These are phyloP conservation scores for Bilobella aurantiaca DNA, from an alignment of 1,140 invertebrate species.

Conservation along the genomic window DNA sequence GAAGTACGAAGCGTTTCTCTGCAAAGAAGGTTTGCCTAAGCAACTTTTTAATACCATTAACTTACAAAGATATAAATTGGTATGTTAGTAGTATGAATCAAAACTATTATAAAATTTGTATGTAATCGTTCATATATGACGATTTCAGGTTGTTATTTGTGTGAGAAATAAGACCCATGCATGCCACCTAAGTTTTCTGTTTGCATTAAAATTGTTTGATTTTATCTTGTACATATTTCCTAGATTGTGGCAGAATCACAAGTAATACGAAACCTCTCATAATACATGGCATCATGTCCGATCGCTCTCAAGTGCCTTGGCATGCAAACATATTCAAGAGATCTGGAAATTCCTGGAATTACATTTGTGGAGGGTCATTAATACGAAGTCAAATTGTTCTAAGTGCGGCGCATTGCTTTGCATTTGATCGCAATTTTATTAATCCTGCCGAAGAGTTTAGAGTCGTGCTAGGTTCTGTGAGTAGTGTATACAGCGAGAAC, in stretches of 20 bases:
- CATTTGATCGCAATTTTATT: neutral
- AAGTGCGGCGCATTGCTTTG: neutral
- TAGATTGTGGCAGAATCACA: neutral
- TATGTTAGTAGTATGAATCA: too few species aligned
- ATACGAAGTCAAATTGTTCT: neutral
- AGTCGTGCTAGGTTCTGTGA: neutral
- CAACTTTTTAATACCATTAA: too few species aligned
- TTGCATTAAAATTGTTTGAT: neutral
- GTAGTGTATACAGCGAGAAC: neutral
- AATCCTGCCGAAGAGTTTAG: neutral
- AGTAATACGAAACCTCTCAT: conserved; percentile 1
- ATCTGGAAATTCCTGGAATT: neutral
- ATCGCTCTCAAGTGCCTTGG: neutral
- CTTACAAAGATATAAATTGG: too few species aligned
- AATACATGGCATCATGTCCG: neutral
- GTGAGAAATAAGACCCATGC: too few species aligned
- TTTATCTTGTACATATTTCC: neutral
- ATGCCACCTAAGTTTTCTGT: neutral
- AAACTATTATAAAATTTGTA: too few species aligned
- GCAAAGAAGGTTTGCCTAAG: neutral
- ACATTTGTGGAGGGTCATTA: neutral
- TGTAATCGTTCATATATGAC: too few species aligned
- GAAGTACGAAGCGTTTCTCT: neutral
- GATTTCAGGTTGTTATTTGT: too few species aligned
- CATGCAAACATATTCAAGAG: neutral